Percentiles rank a stretch among this genome's conserved stretches.
Conservation (phyloP, 92 coral and sea anemone species). For the Desmophyllum pertusum region DNA sequence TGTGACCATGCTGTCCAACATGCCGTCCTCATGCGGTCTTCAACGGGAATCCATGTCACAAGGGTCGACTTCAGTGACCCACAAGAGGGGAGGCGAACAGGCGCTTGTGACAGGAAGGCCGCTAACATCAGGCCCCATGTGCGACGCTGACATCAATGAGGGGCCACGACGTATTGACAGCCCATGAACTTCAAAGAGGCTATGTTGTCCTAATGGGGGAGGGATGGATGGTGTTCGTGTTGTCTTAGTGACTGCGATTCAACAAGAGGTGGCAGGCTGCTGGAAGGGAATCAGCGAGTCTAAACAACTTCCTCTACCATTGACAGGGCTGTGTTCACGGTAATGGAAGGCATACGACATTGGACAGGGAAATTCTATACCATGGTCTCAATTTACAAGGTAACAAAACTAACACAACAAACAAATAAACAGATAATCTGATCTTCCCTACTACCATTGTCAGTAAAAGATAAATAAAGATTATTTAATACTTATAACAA, state of each 20-base stretch:
- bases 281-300: conserved; percentile 24
- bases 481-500: no score
- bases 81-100: conserved; percentile 26
- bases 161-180: conserved; percentile 1
- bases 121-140: conserved; percentile 37
- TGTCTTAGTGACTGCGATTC: conserved; percentile 16
- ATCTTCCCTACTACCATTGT: no score
- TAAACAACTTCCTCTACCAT: conserved; percentile 33
- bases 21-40: conserved; percentile 21
- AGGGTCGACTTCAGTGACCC: conserved; percentile 40
- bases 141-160: conserved; percentile 10
- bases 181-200: conserved; percentile 13
- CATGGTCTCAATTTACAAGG: conserved; percentile 29
- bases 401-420: no score
- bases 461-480: no score
- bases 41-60: conserved; percentile 38
- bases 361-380: conserved; percentile 32
- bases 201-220: conserved; percentile 11
- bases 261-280: not conserved
- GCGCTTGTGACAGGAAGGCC: conserved; percentile 27
- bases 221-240: conserved; percentile 22
- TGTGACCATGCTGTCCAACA: conserved; percentile 18
- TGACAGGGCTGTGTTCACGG: conserved; percentile 4
- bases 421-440: no score
- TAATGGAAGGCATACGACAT: conserved; percentile 41